Evolutionary conservation across 2,888 invertebrate genomes (phyloP).

Genomic region (Nyleta sp.): DNA sequence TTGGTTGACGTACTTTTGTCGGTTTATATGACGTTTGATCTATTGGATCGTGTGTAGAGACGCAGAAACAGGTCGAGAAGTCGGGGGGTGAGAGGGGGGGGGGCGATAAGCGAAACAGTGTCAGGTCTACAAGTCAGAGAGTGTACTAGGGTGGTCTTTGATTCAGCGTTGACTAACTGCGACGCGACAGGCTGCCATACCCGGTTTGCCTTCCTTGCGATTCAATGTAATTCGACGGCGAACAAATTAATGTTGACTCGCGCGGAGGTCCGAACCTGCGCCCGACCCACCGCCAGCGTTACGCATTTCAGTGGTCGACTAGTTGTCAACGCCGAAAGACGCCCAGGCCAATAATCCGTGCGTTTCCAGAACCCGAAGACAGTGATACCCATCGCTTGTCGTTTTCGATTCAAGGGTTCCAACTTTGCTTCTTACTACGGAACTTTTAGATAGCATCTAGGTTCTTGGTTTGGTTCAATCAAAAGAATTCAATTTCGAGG

Average conservation of each 20-base stretch:
- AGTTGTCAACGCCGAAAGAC: constrained; percentile 18
- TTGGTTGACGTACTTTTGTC: too few relatives aligned
- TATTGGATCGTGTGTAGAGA: constrained; percentile 3
- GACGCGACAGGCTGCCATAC: constrained; percentile 77
- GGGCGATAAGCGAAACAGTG: constrained; percentile 4
- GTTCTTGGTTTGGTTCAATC: constrained; percentile 19
- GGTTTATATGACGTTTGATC: not conserved
- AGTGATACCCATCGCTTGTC: constrained; percentile 2
- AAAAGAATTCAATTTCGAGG: constrained; percentile 9
- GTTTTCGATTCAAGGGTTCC: not conserved
- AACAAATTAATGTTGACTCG: constrained; percentile 34
- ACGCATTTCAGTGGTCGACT: constrained; percentile 22
- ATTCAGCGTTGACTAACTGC: constrained; percentile 75
- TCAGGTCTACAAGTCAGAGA: constrained; percentile 19
- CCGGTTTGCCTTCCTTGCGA: constrained; percentile 73
- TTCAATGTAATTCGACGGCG: constrained; percentile 73
- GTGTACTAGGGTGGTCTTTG: constrained; percentile 72
- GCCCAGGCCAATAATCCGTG: not conserved
- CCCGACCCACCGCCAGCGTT: not conserved
- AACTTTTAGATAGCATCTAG: constrained; percentile 13
- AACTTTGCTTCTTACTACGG: not conserved
- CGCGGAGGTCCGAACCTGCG: constrained; percentile 1
- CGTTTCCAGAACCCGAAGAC: not conserved
- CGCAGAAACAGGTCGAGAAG: constrained; percentile 12
- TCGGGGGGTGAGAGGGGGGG: not conserved